A percentile compares a stretch with the other conserved stretches of the same genome.
phyloP scores from a whole-genome alignment of 2,888 invertebrate genomes.

The Eupeodes latifasciatus region DNA sequence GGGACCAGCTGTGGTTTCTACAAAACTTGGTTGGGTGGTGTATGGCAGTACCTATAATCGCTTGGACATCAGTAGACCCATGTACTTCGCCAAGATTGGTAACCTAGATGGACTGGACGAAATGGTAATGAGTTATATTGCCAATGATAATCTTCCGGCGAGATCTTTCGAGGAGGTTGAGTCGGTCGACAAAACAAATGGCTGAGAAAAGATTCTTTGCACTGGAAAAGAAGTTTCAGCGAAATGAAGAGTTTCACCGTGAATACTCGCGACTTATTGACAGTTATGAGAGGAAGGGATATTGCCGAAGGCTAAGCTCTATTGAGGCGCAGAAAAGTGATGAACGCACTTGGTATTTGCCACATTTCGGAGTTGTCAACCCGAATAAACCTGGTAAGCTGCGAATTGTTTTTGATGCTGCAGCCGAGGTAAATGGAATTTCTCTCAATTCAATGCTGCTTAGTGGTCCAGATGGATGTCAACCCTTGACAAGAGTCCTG shows the following conservation, averaged over 20 bases:
- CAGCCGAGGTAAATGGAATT: background rate
- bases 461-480: slow-evolving; percentile 1
- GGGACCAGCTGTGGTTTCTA: slow-evolving; percentile 28
- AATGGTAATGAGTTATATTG: background rate
- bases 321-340: background rate
- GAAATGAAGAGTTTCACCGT: slow-evolving; percentile 47
- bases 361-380: background rate
- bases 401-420: slow-evolving; percentile 1
- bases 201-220: slow-evolving; percentile 64
- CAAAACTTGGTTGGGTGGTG: slow-evolving; percentile 45
- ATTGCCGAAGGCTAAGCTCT: slow-evolving; percentile 62
- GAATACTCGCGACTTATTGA: slow-evolving; percentile 61
- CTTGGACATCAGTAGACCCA: too few species aligned
- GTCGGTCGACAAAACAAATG: slow-evolving; percentile 40
- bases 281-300: slow-evolving; percentile 74
- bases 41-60: slow-evolving; percentile 18
- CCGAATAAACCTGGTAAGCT: background rate
- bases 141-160: background rate
- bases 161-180: background rate
- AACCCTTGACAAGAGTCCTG: background rate
- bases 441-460: background rate
- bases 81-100: background rate
- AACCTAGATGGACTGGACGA: background rate
- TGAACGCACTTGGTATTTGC: background rate
- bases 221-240: slow-evolving; percentile 68